Conservation (phyloP, 2,113 vertebrate genomes). For the Zosterops borbonicus region DNA sequence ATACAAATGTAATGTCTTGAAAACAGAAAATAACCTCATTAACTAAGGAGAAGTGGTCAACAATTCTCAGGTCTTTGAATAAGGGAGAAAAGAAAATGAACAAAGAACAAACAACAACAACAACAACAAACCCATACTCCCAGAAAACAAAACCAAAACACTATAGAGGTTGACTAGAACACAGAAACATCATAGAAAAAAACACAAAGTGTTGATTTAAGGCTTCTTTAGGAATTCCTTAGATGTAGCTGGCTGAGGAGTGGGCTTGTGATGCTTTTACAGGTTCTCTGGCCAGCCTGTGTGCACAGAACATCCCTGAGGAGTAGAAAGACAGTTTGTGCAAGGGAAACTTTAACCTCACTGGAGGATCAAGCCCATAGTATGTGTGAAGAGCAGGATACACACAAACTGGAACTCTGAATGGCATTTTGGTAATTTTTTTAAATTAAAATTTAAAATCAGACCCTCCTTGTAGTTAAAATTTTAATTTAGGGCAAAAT, state of each 20-base stretch:
- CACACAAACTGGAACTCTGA: not conserved
- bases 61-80: not conserved
- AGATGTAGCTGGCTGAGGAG: not conserved
- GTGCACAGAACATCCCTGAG: not conserved
- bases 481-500: not conserved
- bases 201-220: not conserved
- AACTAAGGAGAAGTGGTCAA: not conserved
- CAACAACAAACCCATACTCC: accelerated
- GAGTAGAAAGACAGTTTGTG: not conserved
- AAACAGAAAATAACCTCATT: not conserved
- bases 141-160: not conserved
- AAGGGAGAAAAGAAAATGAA: not conserved
- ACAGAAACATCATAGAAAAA: not conserved
- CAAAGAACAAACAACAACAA: not conserved
- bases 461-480: not conserved
- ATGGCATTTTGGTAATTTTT: not conserved
- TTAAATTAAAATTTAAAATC: not conserved
- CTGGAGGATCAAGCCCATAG: not conserved
- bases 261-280: not conserved
- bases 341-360: not conserved
- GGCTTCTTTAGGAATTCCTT: not conserved
- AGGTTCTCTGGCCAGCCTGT: not conserved
- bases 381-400: not conserved
- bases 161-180: not conserved
- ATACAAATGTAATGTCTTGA: not conserved